A percentile compares a stretch with the other conserved stretches of the same genome.
Conservation (phyloP, 2,797 vertebrate genomes). For the Valencia hispanica region DNA sequence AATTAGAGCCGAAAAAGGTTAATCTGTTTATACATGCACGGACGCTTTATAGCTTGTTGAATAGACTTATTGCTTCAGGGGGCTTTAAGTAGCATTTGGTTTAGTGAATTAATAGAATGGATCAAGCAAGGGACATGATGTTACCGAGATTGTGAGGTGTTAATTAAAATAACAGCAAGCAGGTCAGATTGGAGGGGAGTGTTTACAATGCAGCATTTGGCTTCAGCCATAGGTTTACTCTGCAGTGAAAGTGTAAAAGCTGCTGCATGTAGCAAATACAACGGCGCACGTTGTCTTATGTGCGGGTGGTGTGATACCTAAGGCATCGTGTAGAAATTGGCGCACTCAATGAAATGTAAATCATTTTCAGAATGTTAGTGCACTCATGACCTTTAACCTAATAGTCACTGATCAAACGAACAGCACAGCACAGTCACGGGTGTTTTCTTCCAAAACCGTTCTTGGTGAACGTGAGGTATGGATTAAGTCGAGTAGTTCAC, state of each 20-base stretch:
- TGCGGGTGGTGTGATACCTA: conserved; percentile 13
- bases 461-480: not conserved
- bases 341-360: not conserved
- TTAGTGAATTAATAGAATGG: conserved; percentile 26
- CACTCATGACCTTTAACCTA: not conserved
- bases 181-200: conserved; percentile 9
- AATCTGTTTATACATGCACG: conserved; percentile 38
- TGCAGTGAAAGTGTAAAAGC: conserved; percentile 1
- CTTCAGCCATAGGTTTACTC: conserved; percentile 7
- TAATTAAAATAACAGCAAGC: conserved; percentile 28
- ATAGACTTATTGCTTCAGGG: conserved; percentile 20
- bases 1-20: conserved; percentile 48
- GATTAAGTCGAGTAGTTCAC: not conserved
- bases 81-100: conserved; percentile 32
- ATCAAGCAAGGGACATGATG: conserved; percentile 29
- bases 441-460: not conserved
- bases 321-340: conserved; percentile 12
- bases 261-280: conserved; percentile 12
- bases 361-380: not conserved
- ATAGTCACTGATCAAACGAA: not conserved
- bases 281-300: not conserved
- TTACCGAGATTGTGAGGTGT: conserved; percentile 19
- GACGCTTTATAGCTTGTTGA: conserved; percentile 17
- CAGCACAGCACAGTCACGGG: not conserved
- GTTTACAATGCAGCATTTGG: conserved; percentile 15